Conservation (phyloP, 2,888 invertebrate species). For the Pseudolycoriella hygida region DNA sequence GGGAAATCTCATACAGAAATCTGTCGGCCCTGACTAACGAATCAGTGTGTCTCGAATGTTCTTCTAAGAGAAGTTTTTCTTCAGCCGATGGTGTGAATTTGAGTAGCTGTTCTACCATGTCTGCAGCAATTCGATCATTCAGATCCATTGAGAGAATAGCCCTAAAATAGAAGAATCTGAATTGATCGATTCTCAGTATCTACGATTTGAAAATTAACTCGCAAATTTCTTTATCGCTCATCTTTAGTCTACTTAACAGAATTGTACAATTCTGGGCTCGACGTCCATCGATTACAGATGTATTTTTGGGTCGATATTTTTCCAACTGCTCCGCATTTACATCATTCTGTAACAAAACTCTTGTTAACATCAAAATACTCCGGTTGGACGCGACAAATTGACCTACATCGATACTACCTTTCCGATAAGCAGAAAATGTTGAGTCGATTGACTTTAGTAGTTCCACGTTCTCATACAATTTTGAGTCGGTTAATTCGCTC, state of each 20-base stretch:
- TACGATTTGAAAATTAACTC: conserved; percentile 31
- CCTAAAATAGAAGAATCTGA: conserved; percentile 25
- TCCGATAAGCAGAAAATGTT: conserved; percentile 88
- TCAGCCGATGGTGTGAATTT: conserved; percentile 95
- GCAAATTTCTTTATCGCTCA: conserved; percentile 90
- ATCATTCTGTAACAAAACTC: conserved; percentile 40
- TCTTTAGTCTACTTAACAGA: conserved; percentile 83
- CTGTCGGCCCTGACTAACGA: conserved; percentile 85
- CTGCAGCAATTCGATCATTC: conserved; percentile 82
- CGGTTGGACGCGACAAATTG: conserved; percentile 3
- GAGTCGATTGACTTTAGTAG: conserved; percentile 70
- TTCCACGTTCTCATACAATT: conserved; percentile 81
- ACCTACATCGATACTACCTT: conserved; percentile 63
- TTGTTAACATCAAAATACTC: conserved; percentile 5
- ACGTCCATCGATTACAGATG: conserved; percentile 88
- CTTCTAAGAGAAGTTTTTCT: conserved; percentile 78
- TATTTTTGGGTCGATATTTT: conserved; percentile 58
- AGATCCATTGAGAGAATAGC: conserved; percentile 91
- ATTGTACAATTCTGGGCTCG: conserved; percentile 97
- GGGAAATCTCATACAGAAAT: conserved; percentile 91
- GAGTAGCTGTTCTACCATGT: conserved; percentile 94
- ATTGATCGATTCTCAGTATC: neutral
- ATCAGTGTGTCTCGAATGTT: conserved; percentile 84
- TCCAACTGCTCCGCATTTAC: conserved; percentile 72
- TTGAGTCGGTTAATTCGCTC: conserved; percentile 85